These are phyloP conservation scores for Clitarchus hookeri DNA, from an alignment of 2,888 invertebrate genomes.

Conservation along the genomic window DNA sequence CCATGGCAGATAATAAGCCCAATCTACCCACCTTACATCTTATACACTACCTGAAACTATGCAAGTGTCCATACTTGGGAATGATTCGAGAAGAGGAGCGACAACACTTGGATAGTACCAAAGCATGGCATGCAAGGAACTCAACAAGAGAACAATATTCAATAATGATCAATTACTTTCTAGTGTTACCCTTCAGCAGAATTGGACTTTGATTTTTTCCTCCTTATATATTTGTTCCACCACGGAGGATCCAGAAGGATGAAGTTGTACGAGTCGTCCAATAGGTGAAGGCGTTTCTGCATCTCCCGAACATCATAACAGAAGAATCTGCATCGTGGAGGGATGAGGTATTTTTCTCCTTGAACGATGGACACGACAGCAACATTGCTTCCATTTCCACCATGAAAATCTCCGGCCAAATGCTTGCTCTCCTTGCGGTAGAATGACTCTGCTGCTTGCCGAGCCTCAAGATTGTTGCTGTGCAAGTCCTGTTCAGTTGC, in stretches of 20 bases:
- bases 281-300: slow-evolving; percentile 57
- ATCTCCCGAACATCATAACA: slow-evolving; percentile 69
- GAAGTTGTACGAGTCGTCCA: slow-evolving; percentile 70
- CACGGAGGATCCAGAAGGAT: slow-evolving; percentile 94
- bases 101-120: too few relatives aligned
- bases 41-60: too few relatives aligned
- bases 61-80: too few relatives aligned
- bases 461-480: slow-evolving; percentile 52
- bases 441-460: slow-evolving; percentile 51
- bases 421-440: slow-evolving; percentile 53
- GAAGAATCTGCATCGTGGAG: slow-evolving; percentile 67
- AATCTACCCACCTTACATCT: too few relatives aligned
- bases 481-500: slow-evolving; percentile 42
- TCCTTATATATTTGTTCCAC: slow-evolving; percentile 92
- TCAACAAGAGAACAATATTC: not conserved
- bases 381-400: slow-evolving; percentile 61
- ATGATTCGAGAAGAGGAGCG: too few relatives aligned
- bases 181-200: slow-evolving; percentile 63
- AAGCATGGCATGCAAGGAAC: not conserved
- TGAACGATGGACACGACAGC: slow-evolving; percentile 59
- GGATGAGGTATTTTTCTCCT: slow-evolving; percentile 65
- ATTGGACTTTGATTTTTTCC: slow-evolving; percentile 67
- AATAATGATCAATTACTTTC: slow-evolving; percentile 23
- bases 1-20: too few relatives aligned
- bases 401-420: slow-evolving; percentile 54